A percentile compares a stretch with the other conserved stretches of the same genome.
phyloP scores from a whole-genome alignment of 1,140 invertebrate genomes.

The Neotoxoptera formosana region DNA sequence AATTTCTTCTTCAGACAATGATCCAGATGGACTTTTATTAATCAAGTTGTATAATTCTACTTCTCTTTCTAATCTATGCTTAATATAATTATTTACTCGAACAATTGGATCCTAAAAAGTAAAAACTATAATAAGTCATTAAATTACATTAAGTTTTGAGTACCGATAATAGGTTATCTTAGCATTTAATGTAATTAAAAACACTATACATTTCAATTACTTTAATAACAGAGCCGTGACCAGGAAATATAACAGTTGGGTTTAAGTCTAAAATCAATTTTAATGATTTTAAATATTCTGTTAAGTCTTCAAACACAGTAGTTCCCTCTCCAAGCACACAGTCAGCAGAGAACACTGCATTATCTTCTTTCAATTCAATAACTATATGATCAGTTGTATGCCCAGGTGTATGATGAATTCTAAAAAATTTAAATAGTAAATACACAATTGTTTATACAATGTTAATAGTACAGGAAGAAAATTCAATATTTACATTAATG shows the following conservation, averaged over 20 bases:
- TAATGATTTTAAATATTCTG: constrained; percentile 89
- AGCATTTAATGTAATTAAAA: not conserved
- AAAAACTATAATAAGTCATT: not conserved
- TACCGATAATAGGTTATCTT: not conserved
- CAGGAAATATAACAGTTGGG: constrained; percentile 88
- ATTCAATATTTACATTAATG: constrained; percentile 68
- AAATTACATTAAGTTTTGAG: not conserved
- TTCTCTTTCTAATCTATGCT: constrained; percentile 84
- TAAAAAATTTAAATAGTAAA: constrained; percentile 61
- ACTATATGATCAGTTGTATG: constrained; percentile 94
- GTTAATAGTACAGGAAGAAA: not conserved
- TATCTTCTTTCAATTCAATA: constrained; percentile 83
- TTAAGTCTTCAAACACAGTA: constrained; percentile 89
- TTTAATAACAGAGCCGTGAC: constrained; percentile 88
- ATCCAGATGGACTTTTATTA: constrained; percentile 61
- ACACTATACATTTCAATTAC: constrained; percentile 63
- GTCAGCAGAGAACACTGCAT: constrained; percentile 91
- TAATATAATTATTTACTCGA: constrained; percentile 87
- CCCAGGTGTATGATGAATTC: constrained; percentile 89
- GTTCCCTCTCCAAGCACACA: constrained; percentile 95
- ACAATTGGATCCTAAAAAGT: constrained; percentile 69
- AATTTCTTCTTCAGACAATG: constrained; percentile 19
- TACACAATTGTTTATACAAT: not conserved
- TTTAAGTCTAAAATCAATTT: constrained; percentile 78
- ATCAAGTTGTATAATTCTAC: constrained; percentile 82